Conservation (phyloP, 2,797 vertebrate species). For the Hapalemur alaotrensis region DNA sequence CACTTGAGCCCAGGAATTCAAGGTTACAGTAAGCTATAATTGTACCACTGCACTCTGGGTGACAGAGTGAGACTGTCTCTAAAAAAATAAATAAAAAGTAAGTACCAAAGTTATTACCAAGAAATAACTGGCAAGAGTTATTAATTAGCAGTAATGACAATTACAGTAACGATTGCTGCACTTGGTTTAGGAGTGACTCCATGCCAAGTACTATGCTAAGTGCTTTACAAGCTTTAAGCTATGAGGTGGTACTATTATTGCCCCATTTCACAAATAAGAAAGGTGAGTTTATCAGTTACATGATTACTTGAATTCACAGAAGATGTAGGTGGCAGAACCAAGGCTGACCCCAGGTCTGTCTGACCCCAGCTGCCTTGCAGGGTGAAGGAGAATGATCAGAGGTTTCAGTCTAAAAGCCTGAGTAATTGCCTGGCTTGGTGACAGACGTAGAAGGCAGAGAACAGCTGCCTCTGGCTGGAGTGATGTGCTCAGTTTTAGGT, state of each 20-base stretch:
- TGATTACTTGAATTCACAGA: not conserved
- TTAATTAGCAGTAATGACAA: not conserved
- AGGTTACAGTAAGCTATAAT: not conserved
- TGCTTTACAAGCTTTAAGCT: not conserved
- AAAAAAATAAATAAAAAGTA: not conserved
- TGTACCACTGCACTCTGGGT: not conserved
- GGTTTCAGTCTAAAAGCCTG: not conserved
- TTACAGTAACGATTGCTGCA: not conserved
- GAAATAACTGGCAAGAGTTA: constrained; percentile 1
- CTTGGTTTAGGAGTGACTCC: not conserved
- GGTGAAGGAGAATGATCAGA: not conserved
- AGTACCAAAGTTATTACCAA: constrained; percentile 5
- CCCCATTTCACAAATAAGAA: not conserved
- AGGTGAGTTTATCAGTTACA: not conserved
- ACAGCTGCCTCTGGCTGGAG: constrained; percentile 29
- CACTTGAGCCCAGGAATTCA: not conserved
- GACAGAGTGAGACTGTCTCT: not conserved
- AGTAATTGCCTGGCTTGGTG: not conserved
- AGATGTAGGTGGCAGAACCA: not conserved
- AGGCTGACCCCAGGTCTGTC: not conserved
- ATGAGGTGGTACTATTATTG: not conserved
- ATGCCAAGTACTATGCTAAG: not conserved
- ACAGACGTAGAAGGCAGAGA: not conserved
- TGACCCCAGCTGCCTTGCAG: not conserved
- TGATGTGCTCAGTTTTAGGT: not conserved